Evolutionary conservation across 64 coral and sea anemone genomes (phyloP), one percentile per base, ranked within the genome.

Genomic region (Platygyra sinensis): DNA sequence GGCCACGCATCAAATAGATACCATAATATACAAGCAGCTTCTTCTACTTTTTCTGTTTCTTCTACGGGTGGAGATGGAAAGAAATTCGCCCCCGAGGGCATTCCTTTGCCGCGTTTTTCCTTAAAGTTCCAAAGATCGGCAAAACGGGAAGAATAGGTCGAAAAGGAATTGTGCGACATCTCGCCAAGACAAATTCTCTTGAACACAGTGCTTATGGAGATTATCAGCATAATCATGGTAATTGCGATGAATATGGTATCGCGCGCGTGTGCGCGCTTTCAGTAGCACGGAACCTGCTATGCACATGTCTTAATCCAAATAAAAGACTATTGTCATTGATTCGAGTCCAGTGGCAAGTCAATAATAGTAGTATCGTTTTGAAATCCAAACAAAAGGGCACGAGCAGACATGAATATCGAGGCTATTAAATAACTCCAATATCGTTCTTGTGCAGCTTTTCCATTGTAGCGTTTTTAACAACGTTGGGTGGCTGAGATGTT

Each of bases 291-390:
- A 85, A 85, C 81, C 81, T 85, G 81, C 59, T 57, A 25, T 85
- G 52, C 63, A 85, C 81, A 85, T 42, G 81, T 85, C 69, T 85
- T 51, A 29, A 51, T 39, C 32, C 62, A 12, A 85, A 85, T 71
- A 85, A 85, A 65, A 38, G 39, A 9, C 33, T 28, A 85, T 85
- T 85, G 81, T 85, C n/a, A 51, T 2, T 24, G 65, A 54, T 27
- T 18, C 50, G 31, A 33, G 29, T 80, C 55, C 55, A 17, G 14
- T 30, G 24, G 81, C 59, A 61, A 36, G 17, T 83, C 60, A 65
- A 83, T 83, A 61, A 83, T 22, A n/a, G 38, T 85, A 85, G 38
- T 85, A 85, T 71, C 36, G 32, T 22, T 51, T 6, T n/a, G 38
- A 85, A 71, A 85, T 28, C 46, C 31, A 39, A 85, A 85, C 62